phyloP scores from a whole-genome alignment of 2,888 invertebrate species.

The Escarpia spicata region DNA sequence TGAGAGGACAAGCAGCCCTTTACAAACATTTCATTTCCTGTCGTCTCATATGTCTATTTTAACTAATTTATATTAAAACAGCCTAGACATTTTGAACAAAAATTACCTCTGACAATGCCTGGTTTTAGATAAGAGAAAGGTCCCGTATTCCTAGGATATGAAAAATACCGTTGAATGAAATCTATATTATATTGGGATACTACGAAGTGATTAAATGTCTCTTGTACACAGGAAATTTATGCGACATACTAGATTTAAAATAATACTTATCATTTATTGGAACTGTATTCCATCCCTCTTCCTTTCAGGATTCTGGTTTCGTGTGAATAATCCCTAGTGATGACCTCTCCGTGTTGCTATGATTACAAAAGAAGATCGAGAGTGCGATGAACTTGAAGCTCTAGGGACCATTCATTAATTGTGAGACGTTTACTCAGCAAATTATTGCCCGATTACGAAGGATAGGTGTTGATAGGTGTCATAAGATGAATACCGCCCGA shows the following conservation, averaged over 20 bases:
- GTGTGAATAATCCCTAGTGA: slow-evolving; percentile 76
- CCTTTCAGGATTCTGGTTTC: slow-evolving; percentile 7
- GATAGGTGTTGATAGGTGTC: not conserved
- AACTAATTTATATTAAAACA: no score
- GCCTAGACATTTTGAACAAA: not conserved
- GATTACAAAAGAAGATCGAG: slow-evolving; percentile 78
- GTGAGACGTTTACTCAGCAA: not conserved
- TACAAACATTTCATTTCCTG: no score
- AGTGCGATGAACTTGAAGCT: not conserved
- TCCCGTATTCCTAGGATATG: no score
- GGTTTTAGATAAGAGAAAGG: not conserved
- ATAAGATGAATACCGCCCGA: not conserved
- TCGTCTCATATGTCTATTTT: no score
- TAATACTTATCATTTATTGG: no score
- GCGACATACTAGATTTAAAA: no score
- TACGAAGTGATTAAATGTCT: not conserved
- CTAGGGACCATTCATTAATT: not conserved
- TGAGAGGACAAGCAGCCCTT: no score
- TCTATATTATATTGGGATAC: no score
- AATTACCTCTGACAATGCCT: not conserved
- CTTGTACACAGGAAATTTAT: no score
- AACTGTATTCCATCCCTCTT: not conserved
- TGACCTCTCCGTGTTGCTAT: slow-evolving; percentile 72
- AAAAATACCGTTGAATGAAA: no score
- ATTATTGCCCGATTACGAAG: not conserved